Evolutionary conservation across 2,888 invertebrate genomes (phyloP).

Genomic region (Drosophila prostipennis): DNA sequence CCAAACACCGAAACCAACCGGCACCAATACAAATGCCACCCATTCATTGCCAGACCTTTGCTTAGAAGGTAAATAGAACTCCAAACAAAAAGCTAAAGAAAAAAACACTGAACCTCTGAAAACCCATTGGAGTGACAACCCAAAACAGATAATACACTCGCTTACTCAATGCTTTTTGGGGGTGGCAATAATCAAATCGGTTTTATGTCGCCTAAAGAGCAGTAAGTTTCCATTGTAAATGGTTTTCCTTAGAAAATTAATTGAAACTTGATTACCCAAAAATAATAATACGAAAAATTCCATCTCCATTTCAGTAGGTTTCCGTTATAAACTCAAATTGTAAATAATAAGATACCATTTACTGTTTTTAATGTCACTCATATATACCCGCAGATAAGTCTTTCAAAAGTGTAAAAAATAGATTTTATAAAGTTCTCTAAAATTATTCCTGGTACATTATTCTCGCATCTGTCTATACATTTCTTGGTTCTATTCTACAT

Average conservation of each 20-base stretch:
- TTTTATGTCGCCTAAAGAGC: neutral
- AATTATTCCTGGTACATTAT: no score
- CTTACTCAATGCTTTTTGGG: conserved; percentile 21
- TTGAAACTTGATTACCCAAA: neutral
- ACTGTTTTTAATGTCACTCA: no score
- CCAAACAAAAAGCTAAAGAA: conserved; percentile 9
- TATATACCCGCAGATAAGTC: neutral
- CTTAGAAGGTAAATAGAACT: conserved; percentile 61
- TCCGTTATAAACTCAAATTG: neutral
- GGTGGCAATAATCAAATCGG: conserved; percentile 20
- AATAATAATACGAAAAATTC: no score
- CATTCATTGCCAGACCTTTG: conserved; percentile 66
- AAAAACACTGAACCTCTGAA: conserved; percentile 27
- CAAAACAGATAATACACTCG: conserved; percentile 46
- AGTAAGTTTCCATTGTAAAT: conserved; percentile 12
- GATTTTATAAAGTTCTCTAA: no score
- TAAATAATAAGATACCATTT: neutral
- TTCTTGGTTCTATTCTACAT: no score
- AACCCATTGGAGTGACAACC: conserved; percentile 54
- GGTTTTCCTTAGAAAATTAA: neutral
- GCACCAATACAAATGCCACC: conserved; percentile 28
- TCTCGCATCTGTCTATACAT: no score
- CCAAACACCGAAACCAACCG: conserved; percentile 15
- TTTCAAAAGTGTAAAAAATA: neutral
- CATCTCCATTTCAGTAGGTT: neutral